Base-by-base conservation (phyloP, 2,888 invertebrate species). In the Hydroisotoma schaefferi region DNA sequence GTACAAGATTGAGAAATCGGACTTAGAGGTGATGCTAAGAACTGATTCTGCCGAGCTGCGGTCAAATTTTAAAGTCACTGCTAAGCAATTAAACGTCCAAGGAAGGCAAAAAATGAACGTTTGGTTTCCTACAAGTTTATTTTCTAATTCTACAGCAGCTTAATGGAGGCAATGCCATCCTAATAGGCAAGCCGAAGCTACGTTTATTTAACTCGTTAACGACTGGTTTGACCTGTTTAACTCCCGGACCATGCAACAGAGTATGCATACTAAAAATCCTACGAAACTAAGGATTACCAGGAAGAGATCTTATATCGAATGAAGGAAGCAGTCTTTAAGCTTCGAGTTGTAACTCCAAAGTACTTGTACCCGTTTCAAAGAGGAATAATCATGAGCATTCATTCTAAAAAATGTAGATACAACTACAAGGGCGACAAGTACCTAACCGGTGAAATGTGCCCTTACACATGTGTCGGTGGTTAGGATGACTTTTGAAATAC, bases 161-260 rank as follows among this genome's bases (percentile, higher is more conserved):
- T 43, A 47, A 3, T 33, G 51, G 38, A 2, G n/a, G 1, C 26
- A 38, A 20, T 18, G 26, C 2, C 47, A 25, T 44, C 57, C 53
- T 10, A 22, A 29, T 29, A 6, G 46, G 10, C 2, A 4, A 5
- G 44, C 44, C 6, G 40, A 52, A 40, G 26, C 53, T 1, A 33
- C 47, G 3, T 61, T 67, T 37, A 53, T 67, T 8, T 1, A 53
- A 47, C 40, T 58, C 1, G 52, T 63, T 6, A 57, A 63, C 25
- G 54, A 62, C 33, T 22, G 28, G 15, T 63, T 67, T 23, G 64
- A 67, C 38, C n/a, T 40, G 20, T 18, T 40, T 15, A 40, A 40
- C n/a, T 8, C 8, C 5, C 5, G 40, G 5, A 40, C 15, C n/a
- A 15, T 20, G 20, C 8, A 40, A 20, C n/a, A 40, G 5, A 40